phyloP scores from a whole-genome alignment of 2,113 vertebrate species.

The Eudyptes chrysolophus region DNA sequence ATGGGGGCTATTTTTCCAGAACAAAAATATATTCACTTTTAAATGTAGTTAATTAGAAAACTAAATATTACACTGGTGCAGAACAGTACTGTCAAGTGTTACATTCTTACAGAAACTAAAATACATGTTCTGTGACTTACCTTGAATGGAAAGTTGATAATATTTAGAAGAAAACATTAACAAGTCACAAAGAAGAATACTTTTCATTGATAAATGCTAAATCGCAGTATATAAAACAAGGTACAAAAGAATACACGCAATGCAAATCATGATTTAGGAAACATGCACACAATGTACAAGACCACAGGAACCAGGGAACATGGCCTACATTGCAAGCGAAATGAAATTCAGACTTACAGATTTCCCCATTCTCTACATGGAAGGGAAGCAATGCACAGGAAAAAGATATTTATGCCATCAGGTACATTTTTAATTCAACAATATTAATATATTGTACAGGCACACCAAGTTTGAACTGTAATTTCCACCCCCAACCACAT shows the following conservation, averaged over 20 bases:
- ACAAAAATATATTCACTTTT: neutral
- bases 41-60: neutral
- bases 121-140: neutral
- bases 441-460: neutral
- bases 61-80: neutral
- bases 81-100: neutral
- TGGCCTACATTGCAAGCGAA: neutral
- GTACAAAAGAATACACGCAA: neutral
- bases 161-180: neutral
- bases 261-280: neutral
- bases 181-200: neutral
- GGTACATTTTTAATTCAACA: neutral
- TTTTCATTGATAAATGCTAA: neutral
- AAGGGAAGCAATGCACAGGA: slow-evolving; percentile 76
- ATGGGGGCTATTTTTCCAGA: neutral
- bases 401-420: neutral
- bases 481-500: neutral
- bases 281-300: neutral
- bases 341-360: slow-evolving; percentile 87
- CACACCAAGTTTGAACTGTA: neutral
- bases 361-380: slow-evolving; percentile 93
- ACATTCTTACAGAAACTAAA: neutral
- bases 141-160: neutral
- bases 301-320: neutral
- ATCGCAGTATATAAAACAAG: neutral